These are phyloP conservation scores for Catalaphyllia jardinei DNA, from an alignment of 64 coral and sea anemone genomes.

Conservation along the genomic window DNA sequence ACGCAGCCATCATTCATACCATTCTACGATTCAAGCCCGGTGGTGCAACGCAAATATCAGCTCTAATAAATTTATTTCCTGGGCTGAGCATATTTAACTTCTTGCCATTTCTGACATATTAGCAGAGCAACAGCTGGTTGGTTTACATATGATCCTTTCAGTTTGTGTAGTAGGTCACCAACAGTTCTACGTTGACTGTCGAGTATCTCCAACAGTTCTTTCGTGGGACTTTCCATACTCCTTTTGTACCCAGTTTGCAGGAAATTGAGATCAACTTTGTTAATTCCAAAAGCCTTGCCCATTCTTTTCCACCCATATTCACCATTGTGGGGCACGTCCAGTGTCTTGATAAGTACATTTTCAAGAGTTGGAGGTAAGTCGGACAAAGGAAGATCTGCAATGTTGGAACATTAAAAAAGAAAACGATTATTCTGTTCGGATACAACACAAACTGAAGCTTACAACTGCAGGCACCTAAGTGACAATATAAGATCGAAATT, in stretches of 20 bases:
- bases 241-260: not conserved
- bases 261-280: not conserved
- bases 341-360: not conserved
- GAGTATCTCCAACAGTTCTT: not conserved
- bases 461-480: not conserved
- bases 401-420: not conserved
- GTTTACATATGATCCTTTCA: not conserved
- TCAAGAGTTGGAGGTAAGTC: not conserved
- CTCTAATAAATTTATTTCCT: not conserved
- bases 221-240: not conserved
- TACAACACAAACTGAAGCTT: not conserved
- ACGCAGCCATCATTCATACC: too few relatives aligned
- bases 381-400: not conserved
- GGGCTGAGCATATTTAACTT: not conserved
- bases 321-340: not conserved
- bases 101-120: not conserved
- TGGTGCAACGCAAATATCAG: too few relatives aligned
- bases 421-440: not conserved
- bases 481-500: too few relatives aligned
- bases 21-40: too few relatives aligned
- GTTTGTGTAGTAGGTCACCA: not conserved
- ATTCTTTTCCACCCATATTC: constrained; percentile 18
- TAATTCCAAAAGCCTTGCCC: not conserved
- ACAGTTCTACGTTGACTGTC: not conserved
- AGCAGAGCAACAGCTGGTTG: not conserved